These are phyloP conservation scores for Geodia barretti DNA, from an alignment of 37 sponge, comb jelly and placozoan species.

Conservation along the genomic window DNA sequence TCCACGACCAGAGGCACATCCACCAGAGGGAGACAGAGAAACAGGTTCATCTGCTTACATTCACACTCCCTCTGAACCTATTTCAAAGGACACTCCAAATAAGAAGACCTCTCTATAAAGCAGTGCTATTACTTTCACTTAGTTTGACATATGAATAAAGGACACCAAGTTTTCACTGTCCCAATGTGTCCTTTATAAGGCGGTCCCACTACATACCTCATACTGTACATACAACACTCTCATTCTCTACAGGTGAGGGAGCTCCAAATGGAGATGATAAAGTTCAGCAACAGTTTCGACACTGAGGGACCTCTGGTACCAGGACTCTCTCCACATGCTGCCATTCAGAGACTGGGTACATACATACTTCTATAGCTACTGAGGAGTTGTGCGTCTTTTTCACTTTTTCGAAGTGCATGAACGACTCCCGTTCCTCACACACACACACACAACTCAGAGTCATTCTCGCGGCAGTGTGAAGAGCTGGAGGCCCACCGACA, in stretches of 20 bases:
- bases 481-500: constrained; percentile 42
- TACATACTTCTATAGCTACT: not conserved
- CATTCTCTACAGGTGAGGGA: constrained; percentile 35
- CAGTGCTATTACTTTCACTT: no score
- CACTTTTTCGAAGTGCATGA: not conserved
- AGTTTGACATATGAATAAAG: no score
- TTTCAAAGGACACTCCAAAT: no score
- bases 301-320: constrained; percentile 88
- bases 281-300: constrained; percentile 91
- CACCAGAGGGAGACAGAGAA: constrained; percentile 86
- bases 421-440: not conserved
- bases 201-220: not conserved
- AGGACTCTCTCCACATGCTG: constrained; percentile 76
- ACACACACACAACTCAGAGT: constrained; percentile 16
- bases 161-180: no score
- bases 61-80: no score
- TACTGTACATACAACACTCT: not conserved
- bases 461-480: constrained; percentile 56
- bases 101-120: no score
- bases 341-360: constrained; percentile 75
- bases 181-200: not conserved
- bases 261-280: constrained; percentile 84
- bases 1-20: constrained; percentile 55
- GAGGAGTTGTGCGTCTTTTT: not conserved
- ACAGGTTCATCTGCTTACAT: constrained; percentile 26